Evolutionary conservation across 1,140 invertebrate genomes (phyloP), one percentile per base, ranked within the genome.

Genomic region (Cepaea nemoralis): DNA sequence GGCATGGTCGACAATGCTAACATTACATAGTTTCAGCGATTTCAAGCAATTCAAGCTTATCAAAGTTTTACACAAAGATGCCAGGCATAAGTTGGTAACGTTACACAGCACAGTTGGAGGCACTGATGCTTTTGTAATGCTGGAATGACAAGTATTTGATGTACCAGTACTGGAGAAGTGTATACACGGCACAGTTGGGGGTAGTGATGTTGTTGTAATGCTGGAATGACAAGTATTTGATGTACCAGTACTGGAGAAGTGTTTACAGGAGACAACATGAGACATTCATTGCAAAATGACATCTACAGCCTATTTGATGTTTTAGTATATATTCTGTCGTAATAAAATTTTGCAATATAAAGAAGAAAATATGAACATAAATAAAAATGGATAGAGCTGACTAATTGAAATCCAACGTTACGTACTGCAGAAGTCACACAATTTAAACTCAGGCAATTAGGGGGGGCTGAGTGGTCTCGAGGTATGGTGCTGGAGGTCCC

Each of bases 261-360:
- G 95, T 81, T 93, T 92, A 73, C 90, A 91, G n/a, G 93, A 93
- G 27, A 94, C 93, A 8, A 86, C 87, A 27, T 88, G 95, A 0
- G 91, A 93, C 70, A 94, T 80, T 91, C 94, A 55, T 95, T 96
- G 86, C 92, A 94, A 24, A 98, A 98, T 93, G 96, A 98, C 91
- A 94, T 97, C 88, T 98, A 98, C 90, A 94, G 94, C 45, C 95
- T 95, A 86, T 97, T 95, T 89, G 93, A 94, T 85, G 95, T 94
- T 27, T 63, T 6, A n/a, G n/a, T n/a, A n/a, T n/a, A n/a, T n/a
- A n/a, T n/a, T n/a, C n/a, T n/a, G n/a, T n/a, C n/a, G n/a, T n/a
- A n/a, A n/a, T n/a, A n/a, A n/a, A n/a, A n/a, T n/a, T n/a, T n/a
- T n/a, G n/a, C n/a, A n/a, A n/a, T n/a, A n/a, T n/a, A n/a, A n/a